Evolutionary conservation across 2,113 vertebrate species (phyloP).

Genomic region (Erpornis zantholeuca): DNA sequence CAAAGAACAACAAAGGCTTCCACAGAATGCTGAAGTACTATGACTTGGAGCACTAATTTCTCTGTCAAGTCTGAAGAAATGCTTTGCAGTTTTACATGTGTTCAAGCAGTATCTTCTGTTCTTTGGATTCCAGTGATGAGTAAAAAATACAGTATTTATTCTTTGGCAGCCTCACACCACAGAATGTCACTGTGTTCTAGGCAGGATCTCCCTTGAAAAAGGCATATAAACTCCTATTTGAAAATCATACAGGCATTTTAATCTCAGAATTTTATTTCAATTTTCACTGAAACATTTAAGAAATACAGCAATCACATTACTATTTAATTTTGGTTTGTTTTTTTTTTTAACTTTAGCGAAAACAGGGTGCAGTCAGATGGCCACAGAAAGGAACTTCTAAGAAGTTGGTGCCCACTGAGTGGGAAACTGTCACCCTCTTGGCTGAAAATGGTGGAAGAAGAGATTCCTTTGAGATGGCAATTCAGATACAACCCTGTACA

Average conservation of each 20-base stretch:
- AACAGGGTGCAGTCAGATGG: neutral
- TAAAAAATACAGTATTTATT: neutral
- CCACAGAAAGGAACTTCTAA: neutral
- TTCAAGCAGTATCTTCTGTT: neutral
- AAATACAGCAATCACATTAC: neutral
- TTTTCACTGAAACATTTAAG: neutral
- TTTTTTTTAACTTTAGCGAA: neutral
- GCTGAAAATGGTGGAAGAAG: neutral
- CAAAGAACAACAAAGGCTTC: neutral
- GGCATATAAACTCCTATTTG: neutral
- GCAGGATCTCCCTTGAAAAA: neutral
- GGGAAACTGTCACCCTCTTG: neutral
- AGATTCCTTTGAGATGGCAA: neutral
- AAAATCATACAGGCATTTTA: neutral
- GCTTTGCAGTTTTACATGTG: neutral
- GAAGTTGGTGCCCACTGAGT: neutral
- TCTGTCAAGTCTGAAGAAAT: neutral
- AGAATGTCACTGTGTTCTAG: neutral
- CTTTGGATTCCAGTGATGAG: neutral
- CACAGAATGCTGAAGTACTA: neutral
- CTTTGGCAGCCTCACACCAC: neutral
- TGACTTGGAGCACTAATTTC: neutral
- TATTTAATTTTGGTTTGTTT: neutral
- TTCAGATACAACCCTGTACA: neutral
- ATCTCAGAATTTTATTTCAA: neutral